Base-by-base conservation (phyloP, 2,797 vertebrate species). In the Triplophysa bombifrons region DNA sequence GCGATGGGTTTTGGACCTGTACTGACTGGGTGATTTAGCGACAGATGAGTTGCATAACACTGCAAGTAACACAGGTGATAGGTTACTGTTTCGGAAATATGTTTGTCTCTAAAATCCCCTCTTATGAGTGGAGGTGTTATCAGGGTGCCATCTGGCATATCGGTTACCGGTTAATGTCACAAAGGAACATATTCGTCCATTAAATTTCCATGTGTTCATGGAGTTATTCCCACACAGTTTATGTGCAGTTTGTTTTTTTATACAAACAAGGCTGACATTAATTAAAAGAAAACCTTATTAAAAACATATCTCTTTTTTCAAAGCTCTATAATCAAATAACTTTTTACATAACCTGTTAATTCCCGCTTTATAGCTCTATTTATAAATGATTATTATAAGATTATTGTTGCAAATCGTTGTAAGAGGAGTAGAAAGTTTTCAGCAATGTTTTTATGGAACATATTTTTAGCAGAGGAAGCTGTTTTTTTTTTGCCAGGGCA, bases 111-210 rank as follows among this genome's bases (percentile, higher is more conserved):
- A 3, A 20, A 19, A n/a, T 51, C 20, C 19, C 19, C 16, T n/a
- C 1, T 16, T 44, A 41, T 10, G 41, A 75, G 9, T 22, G n/a
- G 48, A 65, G 3, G 38, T 75, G 38, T 22, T 70, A 70, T 70
- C 67, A 41, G 44, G n/a, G 61, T 60, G 27, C 67, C 67, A 53
- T 70, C 41, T 58, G 38, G 51, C 46, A 34, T 38, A 63, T 61
- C 19, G 17, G 20, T 71, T 70, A 30, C 46, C 51, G 44, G 19
- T 71, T 30, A 16, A 20, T 17, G 50, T 16, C 17, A 51, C 27
- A 2, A 19, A 34, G 44, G 67, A 70, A 22, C 12, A 34, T 58
- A 58, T 68, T 58, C 58, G 12, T 30, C 38, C n/a, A 50, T 9
- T 16, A 74, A 4, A 19, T 61, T 30, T 30, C 1, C 25, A 20